Evolutionary conservation across 2,888 invertebrate genomes (phyloP), one percentile per base, ranked within the genome.

Genomic region (Eretmocerus hayati): DNA sequence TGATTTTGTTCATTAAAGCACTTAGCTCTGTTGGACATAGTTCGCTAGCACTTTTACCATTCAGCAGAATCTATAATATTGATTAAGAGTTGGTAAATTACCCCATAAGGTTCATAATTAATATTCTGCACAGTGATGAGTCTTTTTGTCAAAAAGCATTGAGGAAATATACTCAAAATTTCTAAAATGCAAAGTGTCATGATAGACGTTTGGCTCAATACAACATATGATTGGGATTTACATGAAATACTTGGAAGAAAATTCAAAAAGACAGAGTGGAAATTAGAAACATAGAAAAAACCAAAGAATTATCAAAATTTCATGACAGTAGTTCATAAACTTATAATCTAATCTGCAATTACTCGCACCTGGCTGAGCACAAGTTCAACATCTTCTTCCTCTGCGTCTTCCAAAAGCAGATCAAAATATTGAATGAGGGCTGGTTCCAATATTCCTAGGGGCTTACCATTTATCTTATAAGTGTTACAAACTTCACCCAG

Each of bases 391-490:
- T 74, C 74, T 16, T 64, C 62, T 40, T 66, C 64, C 26, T 66
- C 62, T 19, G 59, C 61, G 36, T 61, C 59, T 49, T 75, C 71
- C 18, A 76, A 57, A 9, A 75, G 54, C 62, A 72, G 64, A 46
- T 69, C 65, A 40, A 75, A 61, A 54, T 71, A 74, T 16, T 62
- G 57, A 13, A 72, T 35, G 40, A 75, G 57, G 8, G 75, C 72
- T 2, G 53, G 43, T 4, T 61, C 60, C 4, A 72, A 43, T 43
- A 58, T 50, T 33, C 54, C 31, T 42, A 67, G 62, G 4, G 59
- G 62, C 35, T 55, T 49, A 5, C 42, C 38, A 33, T 22, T 36
- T 15, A 66, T 44, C 51, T 59, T 62, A 5, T 68, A 66, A 59
- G 63, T 67, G 48, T 66, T 60, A 44, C 61, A 71, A 55, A 66